Evolutionary conservation across 2,113 vertebrate species (phyloP).

Genomic region (Sylvietta virens): DNA sequence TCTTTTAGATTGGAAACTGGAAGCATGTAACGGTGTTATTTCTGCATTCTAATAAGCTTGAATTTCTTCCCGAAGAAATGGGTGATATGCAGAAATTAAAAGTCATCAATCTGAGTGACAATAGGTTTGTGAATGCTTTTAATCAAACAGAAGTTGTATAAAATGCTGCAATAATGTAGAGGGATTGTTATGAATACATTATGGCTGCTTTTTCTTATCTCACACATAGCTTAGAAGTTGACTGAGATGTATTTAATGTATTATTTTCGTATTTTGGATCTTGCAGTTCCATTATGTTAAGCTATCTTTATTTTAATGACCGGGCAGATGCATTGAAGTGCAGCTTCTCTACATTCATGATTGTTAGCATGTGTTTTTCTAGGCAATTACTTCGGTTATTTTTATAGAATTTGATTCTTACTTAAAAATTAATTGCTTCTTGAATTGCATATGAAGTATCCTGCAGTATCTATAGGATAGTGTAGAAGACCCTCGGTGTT

Average conservation of each 20-base stretch:
- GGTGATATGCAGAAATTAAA: conserved; percentile 95
- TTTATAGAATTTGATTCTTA: neutral
- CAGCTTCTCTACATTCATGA: neutral
- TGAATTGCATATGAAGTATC: neutral
- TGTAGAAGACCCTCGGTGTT: neutral
- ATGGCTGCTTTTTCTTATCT: neutral
- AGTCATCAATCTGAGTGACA: conserved; percentile 96
- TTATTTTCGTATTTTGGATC: neutral
- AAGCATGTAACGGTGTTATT: conserved; percentile 91
- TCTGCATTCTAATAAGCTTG: conserved; percentile 97
- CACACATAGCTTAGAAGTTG: neutral
- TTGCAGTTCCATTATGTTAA: neutral
- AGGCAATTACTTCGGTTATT: neutral
- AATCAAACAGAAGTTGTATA: conserved; percentile 1
- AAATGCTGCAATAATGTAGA: neutral
- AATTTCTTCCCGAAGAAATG: conserved; percentile 95
- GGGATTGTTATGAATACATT: neutral
- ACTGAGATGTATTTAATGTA: neutral
- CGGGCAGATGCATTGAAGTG: neutral
- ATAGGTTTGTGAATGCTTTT: conserved; percentile 83
- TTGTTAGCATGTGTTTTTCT: neutral
- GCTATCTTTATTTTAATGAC: neutral
- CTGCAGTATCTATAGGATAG: neutral
- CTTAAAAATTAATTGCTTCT: neutral
- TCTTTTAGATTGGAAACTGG: conserved; percentile 89